These are phyloP conservation scores for Neuroterus valhalla DNA, from an alignment of 1,140 invertebrate species.

Conservation along the genomic window DNA sequence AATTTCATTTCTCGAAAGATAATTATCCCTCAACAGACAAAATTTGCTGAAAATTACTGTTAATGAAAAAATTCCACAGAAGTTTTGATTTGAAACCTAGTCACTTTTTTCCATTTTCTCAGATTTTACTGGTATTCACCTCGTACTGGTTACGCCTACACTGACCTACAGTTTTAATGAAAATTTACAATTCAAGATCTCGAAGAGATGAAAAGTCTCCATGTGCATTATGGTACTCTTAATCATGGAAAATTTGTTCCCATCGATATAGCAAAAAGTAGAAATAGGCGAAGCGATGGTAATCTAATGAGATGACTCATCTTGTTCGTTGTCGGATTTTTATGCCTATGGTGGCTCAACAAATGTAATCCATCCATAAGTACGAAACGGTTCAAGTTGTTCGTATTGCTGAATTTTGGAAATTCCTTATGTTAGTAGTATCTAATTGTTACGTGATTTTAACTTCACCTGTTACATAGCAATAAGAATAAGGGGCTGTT, in stretches of 20 bases:
- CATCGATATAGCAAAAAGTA: constrained; percentile 38
- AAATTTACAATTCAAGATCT: neutral
- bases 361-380: constrained; percentile 73
- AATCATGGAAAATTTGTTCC: constrained; percentile 44
- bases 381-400: constrained; percentile 62
- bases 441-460: neutral
- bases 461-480: neutral
- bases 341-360: constrained; percentile 69
- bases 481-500: no score
- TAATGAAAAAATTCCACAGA: no score
- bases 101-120: no score
- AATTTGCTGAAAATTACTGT: no score
- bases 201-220: constrained; percentile 35
- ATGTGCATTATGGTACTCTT: constrained; percentile 39
- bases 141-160: no score
- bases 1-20: no score
- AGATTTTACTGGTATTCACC: no score
- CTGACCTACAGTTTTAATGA: neutral
- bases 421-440: constrained; percentile 37
- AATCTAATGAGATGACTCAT: constrained; percentile 48
- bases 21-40: no score
- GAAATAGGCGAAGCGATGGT: neutral
- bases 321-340: constrained; percentile 68
- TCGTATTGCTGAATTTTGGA: constrained; percentile 62
- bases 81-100: no score